Evolutionary conservation across 92 coral and sea anemone genomes (phyloP).

Genomic region (Siderastrea siderea): DNA sequence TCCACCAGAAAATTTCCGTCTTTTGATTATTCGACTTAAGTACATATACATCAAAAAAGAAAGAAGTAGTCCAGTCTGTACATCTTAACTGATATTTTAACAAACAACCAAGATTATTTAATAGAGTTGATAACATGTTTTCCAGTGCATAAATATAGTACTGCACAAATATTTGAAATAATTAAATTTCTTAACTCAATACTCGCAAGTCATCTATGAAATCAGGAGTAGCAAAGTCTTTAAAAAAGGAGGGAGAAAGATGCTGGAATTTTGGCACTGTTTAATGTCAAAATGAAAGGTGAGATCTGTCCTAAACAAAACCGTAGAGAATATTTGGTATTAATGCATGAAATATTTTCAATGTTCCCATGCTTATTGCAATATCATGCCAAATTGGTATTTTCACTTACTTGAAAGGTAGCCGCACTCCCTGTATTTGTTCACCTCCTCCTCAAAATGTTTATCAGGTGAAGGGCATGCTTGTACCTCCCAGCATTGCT

Average conservation of each 20-base stretch:
- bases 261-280: not conserved
- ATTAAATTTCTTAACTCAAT: not conserved
- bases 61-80: not conserved
- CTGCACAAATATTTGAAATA: not conserved
- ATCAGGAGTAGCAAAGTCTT: not conserved
- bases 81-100: too few relatives aligned
- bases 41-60: not conserved
- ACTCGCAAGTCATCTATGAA: not conserved
- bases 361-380: constrained; percentile 13
- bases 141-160: too few relatives aligned
- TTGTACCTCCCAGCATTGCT: constrained; percentile 51
- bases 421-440: constrained; percentile 49
- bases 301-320: not conserved
- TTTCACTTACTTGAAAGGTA: constrained; percentile 10
- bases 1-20: not conserved
- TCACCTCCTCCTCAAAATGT: constrained; percentile 44
- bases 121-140: not conserved
- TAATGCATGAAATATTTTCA: too few relatives aligned
- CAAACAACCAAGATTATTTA: not conserved
- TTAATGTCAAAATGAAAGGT: not conserved
- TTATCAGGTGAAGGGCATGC: constrained; percentile 47
- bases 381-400: not conserved
- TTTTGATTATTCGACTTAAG: not conserved
- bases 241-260: constrained; percentile 1
- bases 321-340: not conserved